Base-by-base conservation (phyloP, 35 echinoderm and acorn worm species). In the Diadema setosum region DNA sequence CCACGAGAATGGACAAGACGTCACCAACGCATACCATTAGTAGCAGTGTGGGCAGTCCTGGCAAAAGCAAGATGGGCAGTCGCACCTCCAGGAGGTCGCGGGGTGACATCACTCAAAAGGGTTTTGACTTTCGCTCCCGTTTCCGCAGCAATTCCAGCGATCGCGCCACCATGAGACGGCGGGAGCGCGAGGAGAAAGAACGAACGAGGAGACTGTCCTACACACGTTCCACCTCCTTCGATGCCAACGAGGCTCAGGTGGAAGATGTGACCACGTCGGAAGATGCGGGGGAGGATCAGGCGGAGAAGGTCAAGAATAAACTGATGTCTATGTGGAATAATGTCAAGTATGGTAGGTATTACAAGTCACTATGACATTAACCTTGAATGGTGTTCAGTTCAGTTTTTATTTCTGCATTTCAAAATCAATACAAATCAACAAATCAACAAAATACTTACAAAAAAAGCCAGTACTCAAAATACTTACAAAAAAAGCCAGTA, bases 241-340 rank as follows among this genome's bases (percentile, higher is more conserved):
- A 87, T 35, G 84, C 80, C 23, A 86, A 73, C 70, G 82, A 85
- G 0, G 39, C 49, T 50, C 69, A 50, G 20, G 20, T 63, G 12
- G 64, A 33, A n/a, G 31, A 33, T 60, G 75, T 45, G 32, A 36
- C 25, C 43, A 84, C 81, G 35, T 39, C 65, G 16, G 88, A 84
- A 32, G 89, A 94, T 35, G 92, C 93, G 7, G 84, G 86, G 21
- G 85, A 83, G 37, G 95, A 98, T 34, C 88, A 91, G 39, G 80
- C 88, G 33, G 96, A 98, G 46, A 98, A 98, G 60, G 85, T 98
- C 39, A 98, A 98, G 50, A 64, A 84, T 55, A 98, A 92, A 86
- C 50, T 98, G 45, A 65, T 98, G 69, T 91, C 96, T 26, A 88
- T 98, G 89, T 98, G 96, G 96, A 98, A 98, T 76, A 98, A 98